Base-by-base conservation (phyloP, 2,113 vertebrate genomes). In the Sialia sialis region DNA sequence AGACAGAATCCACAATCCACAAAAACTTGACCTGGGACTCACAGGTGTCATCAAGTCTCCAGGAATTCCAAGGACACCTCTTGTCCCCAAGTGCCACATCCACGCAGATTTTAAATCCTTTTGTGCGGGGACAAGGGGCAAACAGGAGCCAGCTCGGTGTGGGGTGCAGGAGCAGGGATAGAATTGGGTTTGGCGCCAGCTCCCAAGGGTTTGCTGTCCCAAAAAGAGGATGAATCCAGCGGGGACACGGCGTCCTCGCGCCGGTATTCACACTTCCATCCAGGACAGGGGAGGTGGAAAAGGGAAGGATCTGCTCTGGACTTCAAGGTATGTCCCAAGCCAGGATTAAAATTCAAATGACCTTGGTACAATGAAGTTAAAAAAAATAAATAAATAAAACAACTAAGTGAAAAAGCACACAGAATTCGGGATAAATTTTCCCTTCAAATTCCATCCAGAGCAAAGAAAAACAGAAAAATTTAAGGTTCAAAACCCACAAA, bases 261-360 rank as follows among this genome's bases (percentile, higher is more conserved):
- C 15, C 72, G 30, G 62, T n/a, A 89, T 94, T 96, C 15, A 2
- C 73, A 77, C 87, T 27, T 68, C 34, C 39, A 7, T 8, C 60
- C 10, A 19, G 90, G 74, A 39, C 66, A 82, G 25, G 74, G 74
- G 52, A 67, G 58, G 62, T 75, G 52, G 43, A 78, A 82, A 38
- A 85, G n/a, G 39, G 27, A 75, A 72, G 67, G 39, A 72, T 90
- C 56, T 67, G 12, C 4, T 82, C 27, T 68, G 75, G 70, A 64
- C 30, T 80, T 18, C 38, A 7, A 64, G 46, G 25, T 62, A 84
- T 78, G 82, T 91, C 79, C 81, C 66, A 54, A 87, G 76, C 10
- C 17, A 73, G 56, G 75, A 92, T 88, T 88, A 36, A 69, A 86
- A 86, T 93, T 90, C 70, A 80, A 76, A 49, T 29, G 72, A 76